A percentile compares a stretch with the other conserved stretches of the same genome.
phyloP scores from a whole-genome alignment of 1,140 invertebrate species.

The Centruroides vittatus region DNA sequence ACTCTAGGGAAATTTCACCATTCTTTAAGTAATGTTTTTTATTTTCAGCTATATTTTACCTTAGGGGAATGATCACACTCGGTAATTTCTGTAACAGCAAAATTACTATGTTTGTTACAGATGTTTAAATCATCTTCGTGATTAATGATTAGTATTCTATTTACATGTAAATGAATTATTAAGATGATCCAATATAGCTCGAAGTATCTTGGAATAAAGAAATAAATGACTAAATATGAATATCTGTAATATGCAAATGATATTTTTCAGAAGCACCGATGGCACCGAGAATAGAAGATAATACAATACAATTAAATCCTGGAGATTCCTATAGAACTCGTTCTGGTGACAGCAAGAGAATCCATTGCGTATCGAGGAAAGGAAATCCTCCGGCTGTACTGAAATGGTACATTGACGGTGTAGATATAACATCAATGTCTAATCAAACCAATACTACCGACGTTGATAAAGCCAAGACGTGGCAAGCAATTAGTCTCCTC shows the following conservation, averaged over 20 bases:
- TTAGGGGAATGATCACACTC: too few relatives aligned
- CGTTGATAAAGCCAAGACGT: conserved; percentile 48
- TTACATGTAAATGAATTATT: too few relatives aligned
- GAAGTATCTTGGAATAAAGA: too few relatives aligned
- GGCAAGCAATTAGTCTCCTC: conserved; percentile 54
- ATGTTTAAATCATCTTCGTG: too few relatives aligned
- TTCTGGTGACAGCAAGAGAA: conserved; percentile 53
- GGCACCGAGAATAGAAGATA: conserved; percentile 61
- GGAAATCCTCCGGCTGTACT: conserved; percentile 69
- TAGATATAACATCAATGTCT: conserved; percentile 42
- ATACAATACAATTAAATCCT: conserved; percentile 52
- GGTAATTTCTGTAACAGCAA: too few relatives aligned
- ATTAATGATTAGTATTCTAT: too few relatives aligned
- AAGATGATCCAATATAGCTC: too few relatives aligned
- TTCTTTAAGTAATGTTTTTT: too few relatives aligned
- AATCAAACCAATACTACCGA: conserved; percentile 65
- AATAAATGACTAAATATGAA: not conserved
- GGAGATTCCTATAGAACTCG: conserved; percentile 67
- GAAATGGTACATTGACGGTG: conserved; percentile 43
- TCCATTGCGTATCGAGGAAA: conserved; percentile 68
- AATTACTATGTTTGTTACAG: too few relatives aligned
- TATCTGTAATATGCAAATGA: not conserved
- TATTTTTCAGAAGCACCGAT: conserved; percentile 56
- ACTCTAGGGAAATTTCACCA: too few relatives aligned
- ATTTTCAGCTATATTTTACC: too few relatives aligned